A percentile compares a stretch with the other conserved stretches of the same genome.
phyloP scores from a whole-genome alignment of 2,888 invertebrate genomes.

The Shargacucullia verbasci region DNA sequence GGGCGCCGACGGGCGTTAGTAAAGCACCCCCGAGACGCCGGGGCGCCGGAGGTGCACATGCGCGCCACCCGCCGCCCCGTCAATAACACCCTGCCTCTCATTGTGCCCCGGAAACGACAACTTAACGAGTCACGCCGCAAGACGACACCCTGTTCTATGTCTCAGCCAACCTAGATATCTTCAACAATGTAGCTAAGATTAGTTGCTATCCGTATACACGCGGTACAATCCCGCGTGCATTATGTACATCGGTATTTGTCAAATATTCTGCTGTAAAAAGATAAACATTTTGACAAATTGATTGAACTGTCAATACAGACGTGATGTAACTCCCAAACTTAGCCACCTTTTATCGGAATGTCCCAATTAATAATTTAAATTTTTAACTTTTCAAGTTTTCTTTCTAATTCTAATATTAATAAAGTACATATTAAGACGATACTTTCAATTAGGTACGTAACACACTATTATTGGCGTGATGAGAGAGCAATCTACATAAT shows the following conservation, averaged over 20 bases:
- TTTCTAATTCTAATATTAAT: too few species aligned
- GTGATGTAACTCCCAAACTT: too few species aligned
- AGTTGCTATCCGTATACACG: constrained; percentile 19
- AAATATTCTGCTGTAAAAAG: neutral
- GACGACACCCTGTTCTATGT: constrained; percentile 73
- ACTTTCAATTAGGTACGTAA: constrained; percentile 2
- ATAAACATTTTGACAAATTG: neutral
- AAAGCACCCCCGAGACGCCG: constrained; percentile 82
- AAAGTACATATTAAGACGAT: too few species aligned
- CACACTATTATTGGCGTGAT: constrained; percentile 33
- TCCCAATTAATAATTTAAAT: constrained; percentile 5
- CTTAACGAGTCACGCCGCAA: constrained; percentile 84
- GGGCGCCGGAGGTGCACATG: constrained; percentile 85
- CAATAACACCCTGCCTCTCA: constrained; percentile 85
- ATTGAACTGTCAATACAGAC: neutral
- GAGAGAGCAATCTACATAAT: constrained; percentile 65
- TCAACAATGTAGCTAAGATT: constrained; percentile 43
- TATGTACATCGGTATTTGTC: neutral
- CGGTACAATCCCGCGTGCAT: constrained; percentile 1
- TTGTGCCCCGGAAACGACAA: constrained; percentile 85
- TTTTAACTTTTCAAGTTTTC: too few species aligned
- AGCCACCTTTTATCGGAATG: too few species aligned
- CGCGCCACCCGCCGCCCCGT: constrained; percentile 79
- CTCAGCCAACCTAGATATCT: constrained; percentile 61
- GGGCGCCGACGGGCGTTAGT: constrained; percentile 79